A percentile compares a stretch with the other conserved stretches of the same genome.
Evolutionary conservation across 2,888 invertebrate genomes (phyloP).

Genomic region (Watsonalla cultraria): DNA sequence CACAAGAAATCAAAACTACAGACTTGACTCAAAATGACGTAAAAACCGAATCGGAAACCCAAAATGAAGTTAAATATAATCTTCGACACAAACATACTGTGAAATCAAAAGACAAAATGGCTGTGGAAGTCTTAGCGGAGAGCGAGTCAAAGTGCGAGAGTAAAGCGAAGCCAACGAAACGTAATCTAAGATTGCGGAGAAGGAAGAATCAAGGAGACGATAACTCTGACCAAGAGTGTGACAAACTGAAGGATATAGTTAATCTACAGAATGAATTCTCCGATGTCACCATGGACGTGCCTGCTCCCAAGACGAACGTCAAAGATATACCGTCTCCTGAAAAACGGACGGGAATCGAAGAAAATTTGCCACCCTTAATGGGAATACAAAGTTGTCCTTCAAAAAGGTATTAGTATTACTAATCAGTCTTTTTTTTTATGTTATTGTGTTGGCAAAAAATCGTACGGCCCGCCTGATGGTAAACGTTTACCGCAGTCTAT

Average conservation of each 20-base stretch:
- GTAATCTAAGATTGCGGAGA: conserved; percentile 46
- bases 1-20: conserved; percentile 24
- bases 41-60: conserved; percentile 8
- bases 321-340: conserved; percentile 62
- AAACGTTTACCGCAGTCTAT: no score
- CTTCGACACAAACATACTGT: conserved; percentile 36
- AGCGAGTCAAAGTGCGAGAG: conserved; percentile 37
- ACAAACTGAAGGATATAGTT: conserved; percentile 55
- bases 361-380: conserved; percentile 47
- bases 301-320: conserved; percentile 37
- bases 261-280: conserved; percentile 62
- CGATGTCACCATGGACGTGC: conserved; percentile 57
- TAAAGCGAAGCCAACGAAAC: conserved; percentile 30
- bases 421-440: not conserved
- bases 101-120: conserved; percentile 12
- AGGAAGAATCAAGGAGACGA: conserved; percentile 33
- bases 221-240: conserved; percentile 20
- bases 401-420: conserved; percentile 43
- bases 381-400: conserved; percentile 62
- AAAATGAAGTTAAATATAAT: conserved; percentile 43
- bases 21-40: conserved; percentile 11
- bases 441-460: not conserved
- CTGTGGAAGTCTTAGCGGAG: conserved; percentile 28
- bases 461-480: no score
- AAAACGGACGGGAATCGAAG: conserved; percentile 30